A percentile compares a stretch with the other conserved stretches of the same genome.
Conservation (phyloP, 2,113 vertebrate species). For the Sinosuthora webbiana region DNA sequence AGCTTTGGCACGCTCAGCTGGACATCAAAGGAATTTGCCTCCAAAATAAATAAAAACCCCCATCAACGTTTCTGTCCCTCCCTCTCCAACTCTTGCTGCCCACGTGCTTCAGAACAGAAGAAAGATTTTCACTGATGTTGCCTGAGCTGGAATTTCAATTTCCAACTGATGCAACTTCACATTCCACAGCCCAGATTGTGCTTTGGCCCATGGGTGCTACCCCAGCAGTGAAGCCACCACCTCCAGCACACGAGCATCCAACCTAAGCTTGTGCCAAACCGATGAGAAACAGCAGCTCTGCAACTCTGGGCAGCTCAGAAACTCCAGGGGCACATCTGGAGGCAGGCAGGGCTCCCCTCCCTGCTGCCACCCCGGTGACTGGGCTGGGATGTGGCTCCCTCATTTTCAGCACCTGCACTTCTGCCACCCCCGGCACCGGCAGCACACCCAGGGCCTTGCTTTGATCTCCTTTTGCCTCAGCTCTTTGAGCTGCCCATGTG, state of each 20-base stretch:
- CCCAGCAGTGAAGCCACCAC: neutral
- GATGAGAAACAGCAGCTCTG: neutral
- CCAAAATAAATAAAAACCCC: neutral
- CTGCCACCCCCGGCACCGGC: neutral
- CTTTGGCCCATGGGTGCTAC: rapidly evolving
- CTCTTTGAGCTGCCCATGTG: neutral
- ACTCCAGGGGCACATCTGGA: neutral
- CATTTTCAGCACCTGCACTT: neutral
- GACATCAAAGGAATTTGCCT: neutral
- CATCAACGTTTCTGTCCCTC: neutral
- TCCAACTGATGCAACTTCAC: neutral
- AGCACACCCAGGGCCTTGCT: neutral
- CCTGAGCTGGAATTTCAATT: neutral
- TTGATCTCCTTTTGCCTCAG: neutral
- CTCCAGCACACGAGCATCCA: neutral
- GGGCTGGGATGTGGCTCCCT: neutral
- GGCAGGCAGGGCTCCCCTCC: neutral
- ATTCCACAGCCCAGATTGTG: neutral
- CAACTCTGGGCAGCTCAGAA: neutral
- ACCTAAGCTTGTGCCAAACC: rapidly evolving
- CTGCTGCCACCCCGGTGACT: neutral
- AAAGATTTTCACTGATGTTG: neutral
- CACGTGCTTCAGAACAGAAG: neutral
- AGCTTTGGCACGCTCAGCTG: neutral
- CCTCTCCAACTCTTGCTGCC: neutral